Base-by-base conservation (phyloP, 1,140 invertebrate genomes). In the Drosophila asahinai region DNA sequence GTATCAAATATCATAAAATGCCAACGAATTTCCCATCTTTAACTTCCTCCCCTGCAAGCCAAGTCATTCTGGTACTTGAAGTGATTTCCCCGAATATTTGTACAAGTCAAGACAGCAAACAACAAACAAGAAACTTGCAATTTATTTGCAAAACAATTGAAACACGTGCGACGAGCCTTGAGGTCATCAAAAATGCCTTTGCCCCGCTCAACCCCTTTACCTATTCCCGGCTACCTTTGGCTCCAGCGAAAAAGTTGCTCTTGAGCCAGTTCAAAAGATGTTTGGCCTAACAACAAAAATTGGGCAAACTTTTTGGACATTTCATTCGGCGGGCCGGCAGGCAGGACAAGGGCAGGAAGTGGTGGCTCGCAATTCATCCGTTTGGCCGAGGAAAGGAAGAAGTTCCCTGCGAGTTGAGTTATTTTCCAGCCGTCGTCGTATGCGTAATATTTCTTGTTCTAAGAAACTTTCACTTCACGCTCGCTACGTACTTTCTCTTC, bases 361-460 rank as follows among this genome's bases (percentile, higher is more conserved):
- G 40, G 45, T 17, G 52, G 33, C 27, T 54, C 3, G 12, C 17
- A 42, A 51, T 55, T 65, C 45, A 51, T 42, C 43, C 45, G 38
- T 27, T 40, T 40, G 17, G 47, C 36, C 36, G 58, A 38, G 42
- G 36, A 42, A 45, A 81, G 68, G 54, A 51, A 75, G 83, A 83
- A 83, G 75, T 83, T 71, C 25, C n/a, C 19, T 36, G 22, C 43
- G 38, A 68, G 48, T 60, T 64, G 49, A 72, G 66, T 77, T 82
- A 59, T 83, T 54, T 73, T 47, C 54, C 55, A 66, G 64, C 43
- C 42, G 66, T 54, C 80, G 72, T 77, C 78, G 80, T 86, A 82
- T 86, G 58, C 71, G 79, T 70, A 70, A 86, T 80, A 86, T 80
- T 86, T 80, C 38, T 61, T 47, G 54, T 65, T 80, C 47, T 66